Base-by-base conservation (phyloP, 2,113 vertebrate genomes). In the Otocyon megalotis region DNA sequence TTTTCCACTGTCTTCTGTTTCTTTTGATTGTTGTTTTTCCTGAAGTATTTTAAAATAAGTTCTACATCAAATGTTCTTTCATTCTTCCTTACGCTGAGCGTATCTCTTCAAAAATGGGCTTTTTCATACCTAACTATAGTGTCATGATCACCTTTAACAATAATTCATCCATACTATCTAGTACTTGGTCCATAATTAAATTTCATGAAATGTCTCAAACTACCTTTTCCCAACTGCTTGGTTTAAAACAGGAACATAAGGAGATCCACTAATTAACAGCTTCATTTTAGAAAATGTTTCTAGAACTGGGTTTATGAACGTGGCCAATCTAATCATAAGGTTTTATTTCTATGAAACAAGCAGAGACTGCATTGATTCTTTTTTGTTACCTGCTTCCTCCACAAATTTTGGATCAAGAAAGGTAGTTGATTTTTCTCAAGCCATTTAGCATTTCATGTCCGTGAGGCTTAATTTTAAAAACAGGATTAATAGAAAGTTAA, bases 391-490 rank as follows among this genome's bases (percentile, higher is more conserved):
- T 32, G 2, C 17, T 63, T 76, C n/a, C 3, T 65, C 43, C 30
- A 74, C 48, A 90, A 90, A 65, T 35, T 43, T 71, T 82, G 26
- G 50, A 86, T 22, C 60, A 88, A 82, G 93, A 98, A 98, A 95
- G 88, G 84, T 79, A 95, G 90, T 69, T 72, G 43, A 84, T 95
- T 86, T 98, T 97, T 93, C 96, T 97, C 77, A n/a, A 90, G 60
- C 63, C 97, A 97, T 97, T 94, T 97, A 98, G 95, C 92, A 97
- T 98, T 97, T 98, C 82, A 96, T 0, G 5, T 87, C 85, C 63
- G 0, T 96, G 89, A 93, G 94, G 58, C 97, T 96, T 94, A 95
- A 54, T 92, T 98, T 98, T 98, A 97, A 95, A 88, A 24, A 2
- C 77, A 96, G 96, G 88, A 98, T 91, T 98, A 94, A 98, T 92